Conservation (phyloP, 2,888 invertebrate genomes). For the Aporophyla lueneburgensis region DNA sequence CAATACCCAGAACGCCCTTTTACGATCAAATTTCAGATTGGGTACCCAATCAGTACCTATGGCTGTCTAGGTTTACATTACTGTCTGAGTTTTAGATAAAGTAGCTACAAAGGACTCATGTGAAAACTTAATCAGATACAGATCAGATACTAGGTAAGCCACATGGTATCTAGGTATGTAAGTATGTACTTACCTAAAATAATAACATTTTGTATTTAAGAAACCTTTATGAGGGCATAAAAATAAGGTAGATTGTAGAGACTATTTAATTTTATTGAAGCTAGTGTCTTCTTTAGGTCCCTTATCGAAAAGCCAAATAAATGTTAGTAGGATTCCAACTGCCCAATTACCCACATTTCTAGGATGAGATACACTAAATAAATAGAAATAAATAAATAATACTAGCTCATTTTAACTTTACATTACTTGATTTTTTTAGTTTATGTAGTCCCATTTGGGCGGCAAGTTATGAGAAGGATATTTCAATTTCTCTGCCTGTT, state of each 20-base stretch:
- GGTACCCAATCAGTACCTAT: not conserved
- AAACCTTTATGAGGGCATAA: no score
- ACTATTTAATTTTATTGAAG: no score
- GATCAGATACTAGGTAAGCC: no score
- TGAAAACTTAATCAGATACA: no score
- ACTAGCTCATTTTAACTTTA: not conserved
- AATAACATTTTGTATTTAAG: no score
- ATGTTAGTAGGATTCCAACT: not conserved
- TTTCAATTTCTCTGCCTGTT: not conserved
- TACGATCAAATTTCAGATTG: constrained; percentile 3
- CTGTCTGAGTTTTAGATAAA: not conserved
- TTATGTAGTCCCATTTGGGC: not conserved
- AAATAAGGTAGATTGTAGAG: no score
- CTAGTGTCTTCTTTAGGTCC: not conserved
- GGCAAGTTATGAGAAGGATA: not conserved
- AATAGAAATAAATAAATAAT: not conserved
- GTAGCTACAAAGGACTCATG: no score
- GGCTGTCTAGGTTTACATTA: not conserved
- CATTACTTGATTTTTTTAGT: not conserved
- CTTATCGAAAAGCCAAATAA: not conserved
- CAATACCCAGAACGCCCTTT: not conserved
- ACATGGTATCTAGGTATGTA: no score
- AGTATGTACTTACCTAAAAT: no score
- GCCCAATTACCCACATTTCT: not conserved
- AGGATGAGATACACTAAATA: not conserved